Base-by-base conservation (phyloP, 2,113 vertebrate species). In the Amphilophus citrinellus region DNA sequence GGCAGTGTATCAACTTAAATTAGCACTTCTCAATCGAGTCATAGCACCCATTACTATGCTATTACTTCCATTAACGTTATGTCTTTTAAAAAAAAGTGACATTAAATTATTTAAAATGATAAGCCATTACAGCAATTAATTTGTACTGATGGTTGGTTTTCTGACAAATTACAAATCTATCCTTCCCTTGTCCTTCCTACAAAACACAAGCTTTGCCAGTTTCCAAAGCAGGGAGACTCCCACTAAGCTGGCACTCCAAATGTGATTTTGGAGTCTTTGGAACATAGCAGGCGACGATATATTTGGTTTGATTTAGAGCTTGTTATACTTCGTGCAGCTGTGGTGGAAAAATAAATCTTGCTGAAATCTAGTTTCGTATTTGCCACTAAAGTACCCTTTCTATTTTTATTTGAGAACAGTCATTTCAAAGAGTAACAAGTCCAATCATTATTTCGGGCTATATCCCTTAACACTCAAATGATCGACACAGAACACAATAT, bases 401-500 rank as follows among this genome's bases (percentile, higher is more conserved):
- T 63, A 11, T 87, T 79, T 88, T 63, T 62, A 50, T 89, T 80
- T 77, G 30, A 84, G 37, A 75, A 59, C 7, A 37, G 57, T 87
- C 32, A 83, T 84, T 87, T 87, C 24, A 84, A 80, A 85, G 35
- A 65, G 53, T 84, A 76, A 88, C 76, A 62, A 58, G 56, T 58
- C 57, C 84, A 62, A 83, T 86, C 80, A 66, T 80, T 58, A 71
- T 80, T 81, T 87, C 59, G 2, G 15, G 1, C 37, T 62, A 27
- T 87, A 68, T 91, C 84, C 79, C 65, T 87, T 87, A 84, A 80
- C 80, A 80, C 88, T 85, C 71, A 84, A 86, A 86, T 76, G 44
- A 88, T 68, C 80, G 75, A 90, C 80, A 81, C 63, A 47, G 78
- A 76, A 85, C 59, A 63, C 75, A 89, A 85, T 88, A 59, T 83